phyloP scores from a whole-genome alignment of 2,888 invertebrate genomes.

The Ochropleura leucogaster region DNA sequence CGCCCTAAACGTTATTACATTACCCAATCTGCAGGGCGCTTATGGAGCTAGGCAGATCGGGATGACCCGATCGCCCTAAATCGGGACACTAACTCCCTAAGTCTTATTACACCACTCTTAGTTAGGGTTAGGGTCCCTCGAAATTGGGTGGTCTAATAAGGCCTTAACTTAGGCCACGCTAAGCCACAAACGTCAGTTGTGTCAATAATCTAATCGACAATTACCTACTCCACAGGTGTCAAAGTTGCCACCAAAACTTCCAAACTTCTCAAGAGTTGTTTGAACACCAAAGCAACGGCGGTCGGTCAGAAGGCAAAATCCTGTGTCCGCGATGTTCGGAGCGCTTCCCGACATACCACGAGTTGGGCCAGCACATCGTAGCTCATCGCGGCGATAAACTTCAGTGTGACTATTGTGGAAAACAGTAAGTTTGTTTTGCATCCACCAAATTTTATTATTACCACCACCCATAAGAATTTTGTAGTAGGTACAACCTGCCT shows the following conservation, averaged over 20 bases:
- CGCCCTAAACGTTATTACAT: too few species aligned
- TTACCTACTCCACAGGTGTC: conserved; percentile 79
- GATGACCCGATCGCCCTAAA: too few species aligned
- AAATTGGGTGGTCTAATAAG: too few species aligned
- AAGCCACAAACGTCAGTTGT: not conserved
- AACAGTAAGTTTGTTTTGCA: conserved; percentile 75
- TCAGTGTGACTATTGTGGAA: conserved; percentile 87
- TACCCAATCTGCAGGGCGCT: too few species aligned
- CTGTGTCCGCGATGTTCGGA: conserved; percentile 84
- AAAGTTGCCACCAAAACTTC: conserved; percentile 86
- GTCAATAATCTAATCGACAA: conserved; percentile 30
- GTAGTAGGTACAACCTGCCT: too few species aligned
- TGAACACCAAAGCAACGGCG: conserved; percentile 86
- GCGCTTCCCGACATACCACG: conserved; percentile 85
- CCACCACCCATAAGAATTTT: too few species aligned
- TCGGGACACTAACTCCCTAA: too few species aligned
- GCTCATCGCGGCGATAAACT: conserved; percentile 82
- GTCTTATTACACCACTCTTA: too few species aligned
- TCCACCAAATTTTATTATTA: not conserved
- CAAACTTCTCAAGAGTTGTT: conserved; percentile 84
- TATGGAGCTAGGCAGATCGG: too few species aligned
- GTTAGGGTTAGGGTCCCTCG: too few species aligned
- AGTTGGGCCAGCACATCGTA: conserved; percentile 83
- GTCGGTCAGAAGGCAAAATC: conserved; percentile 85
- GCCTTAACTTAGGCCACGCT: not conserved